phyloP scores from a whole-genome alignment of 2,797 vertebrate species.

The Rhinogobio ventralis region DNA sequence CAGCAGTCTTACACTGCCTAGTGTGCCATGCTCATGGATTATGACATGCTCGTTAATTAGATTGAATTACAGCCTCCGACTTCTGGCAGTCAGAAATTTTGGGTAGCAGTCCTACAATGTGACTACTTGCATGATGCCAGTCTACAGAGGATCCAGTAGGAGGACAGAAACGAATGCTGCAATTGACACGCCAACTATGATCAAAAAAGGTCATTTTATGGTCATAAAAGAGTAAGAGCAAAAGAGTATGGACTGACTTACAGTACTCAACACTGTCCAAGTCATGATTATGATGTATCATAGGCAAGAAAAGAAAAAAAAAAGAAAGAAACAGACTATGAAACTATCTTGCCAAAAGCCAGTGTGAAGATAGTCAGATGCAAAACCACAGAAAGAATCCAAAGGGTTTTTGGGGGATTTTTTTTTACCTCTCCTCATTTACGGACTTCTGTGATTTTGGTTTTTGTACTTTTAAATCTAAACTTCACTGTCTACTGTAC shows the following conservation, averaged over 20 bases:
- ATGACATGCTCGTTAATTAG: background rate
- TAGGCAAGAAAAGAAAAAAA: background rate
- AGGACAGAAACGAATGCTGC: background rate
- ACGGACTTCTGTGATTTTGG: background rate
- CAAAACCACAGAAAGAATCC: background rate
- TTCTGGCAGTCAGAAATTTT: slow-evolving; percentile 1
- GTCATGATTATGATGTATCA: background rate
- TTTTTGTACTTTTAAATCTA: background rate
- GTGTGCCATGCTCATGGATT: background rate
- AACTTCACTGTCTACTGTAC: background rate
- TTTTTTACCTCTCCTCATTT: background rate
- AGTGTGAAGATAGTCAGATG: background rate
- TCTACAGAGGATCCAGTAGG: background rate
- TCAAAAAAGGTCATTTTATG: too few relatives aligned
- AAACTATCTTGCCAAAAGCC: background rate
- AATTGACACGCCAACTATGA: background rate
- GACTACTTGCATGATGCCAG: background rate
- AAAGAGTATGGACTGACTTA: background rate
- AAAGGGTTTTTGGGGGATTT: background rate
- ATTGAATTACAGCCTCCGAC: background rate
- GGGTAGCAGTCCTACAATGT: background rate
- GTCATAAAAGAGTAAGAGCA: background rate
- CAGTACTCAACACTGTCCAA: background rate
- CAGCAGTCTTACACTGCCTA: background rate
- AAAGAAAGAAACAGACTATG: background rate